Evolutionary conservation across 2,888 invertebrate genomes (phyloP), one percentile per base, ranked within the genome.

Genomic region (Dendrolimus houi): DNA sequence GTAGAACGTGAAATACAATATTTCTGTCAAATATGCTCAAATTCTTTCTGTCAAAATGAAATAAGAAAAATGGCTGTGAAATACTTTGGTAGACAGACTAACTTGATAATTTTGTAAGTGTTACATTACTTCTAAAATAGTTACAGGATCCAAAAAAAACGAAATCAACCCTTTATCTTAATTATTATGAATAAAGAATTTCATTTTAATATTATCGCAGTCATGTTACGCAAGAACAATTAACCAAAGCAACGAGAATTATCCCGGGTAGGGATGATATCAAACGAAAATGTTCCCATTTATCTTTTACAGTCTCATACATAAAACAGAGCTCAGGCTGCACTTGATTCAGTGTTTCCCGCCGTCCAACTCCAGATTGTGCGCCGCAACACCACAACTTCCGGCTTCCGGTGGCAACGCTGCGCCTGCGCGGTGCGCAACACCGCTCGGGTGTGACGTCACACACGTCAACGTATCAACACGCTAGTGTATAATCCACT

Each of bases 331-430:
- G 79, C 74, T 75, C 75, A 77, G 80, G 75, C 79, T 82, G 82
- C 82, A 85, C 83, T 87, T 87, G 87, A 89, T 90, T 85, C 88
- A 88, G 76, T 87, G 83, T 85, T 88, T 87, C 86, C 87, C 85
- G 85, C 81, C 79, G 77, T 75, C 78, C 82, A 79, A 82, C 85
- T 87, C 87, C 88, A 90, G 89, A 89, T 89, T 89, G 89, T 83
- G 85, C 78, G 79, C 85, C 81, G 79, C 84, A 80, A 83, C 85
- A 83, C 89, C 89, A 79, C 89, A 88, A 78, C 87, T 78, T 90
- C 89, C 89, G 77, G 85, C 70, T 87, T 90, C 90, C 89, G 87
- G 82, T 73, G 75, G 78, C 65, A 66, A 71, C 68, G 70, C 70
- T 84, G 87, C 87, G 87, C 87, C 67, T 87, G 88, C 87, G 87